Base-by-base conservation (phyloP, 2,113 vertebrate genomes). In the Pseudorectes ferrugineus region DNA sequence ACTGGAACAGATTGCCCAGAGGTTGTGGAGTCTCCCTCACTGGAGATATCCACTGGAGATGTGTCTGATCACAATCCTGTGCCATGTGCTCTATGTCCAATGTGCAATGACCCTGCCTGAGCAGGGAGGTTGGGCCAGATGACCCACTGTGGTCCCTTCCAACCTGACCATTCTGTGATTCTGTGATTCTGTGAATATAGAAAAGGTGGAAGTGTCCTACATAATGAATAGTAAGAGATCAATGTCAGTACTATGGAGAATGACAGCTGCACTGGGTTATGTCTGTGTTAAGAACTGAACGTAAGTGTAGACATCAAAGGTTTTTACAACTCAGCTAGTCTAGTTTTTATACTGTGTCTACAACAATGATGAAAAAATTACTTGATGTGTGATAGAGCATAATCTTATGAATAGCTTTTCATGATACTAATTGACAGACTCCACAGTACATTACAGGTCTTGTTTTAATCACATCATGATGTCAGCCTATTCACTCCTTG, bases 381-480 rank as follows among this genome's bases (percentile, higher is more conserved):
- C 79, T 77, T 66, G 79, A 95, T 93, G 59, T 89, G 59, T 81
- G 45, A 92, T 94, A 74, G 51, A 68, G 49, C 42, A 57, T 75
- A 67, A 48, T 68, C 88, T 93, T 77, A 93, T 75, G 52, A 81
- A 93, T 92, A 93, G 87, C 61, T 97, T 89, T 79, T 89, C 90
- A 89, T 89, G n/a, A 92, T 89, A 91, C 76, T 93, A 92, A 96
- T 97, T 95, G 90, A 96, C 72, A 96, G 93, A 38, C 75, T 94
- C 74, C 65, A 17, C 62, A 70, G 74, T 88, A 51, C 92, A 84
- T 94, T 94, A 92, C 45, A 22, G 22, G 6, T 20, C 57, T 71
- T 71, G 40, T 52, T 79, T 61, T 84, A 75, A 54, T 29, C 31
- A 43, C n/a, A 28, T 24, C 26, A 38, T 89, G 16, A 5, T 33